Conservation (phyloP, 1,140 invertebrate genomes). For the Propsilocerus akamusi region DNA sequence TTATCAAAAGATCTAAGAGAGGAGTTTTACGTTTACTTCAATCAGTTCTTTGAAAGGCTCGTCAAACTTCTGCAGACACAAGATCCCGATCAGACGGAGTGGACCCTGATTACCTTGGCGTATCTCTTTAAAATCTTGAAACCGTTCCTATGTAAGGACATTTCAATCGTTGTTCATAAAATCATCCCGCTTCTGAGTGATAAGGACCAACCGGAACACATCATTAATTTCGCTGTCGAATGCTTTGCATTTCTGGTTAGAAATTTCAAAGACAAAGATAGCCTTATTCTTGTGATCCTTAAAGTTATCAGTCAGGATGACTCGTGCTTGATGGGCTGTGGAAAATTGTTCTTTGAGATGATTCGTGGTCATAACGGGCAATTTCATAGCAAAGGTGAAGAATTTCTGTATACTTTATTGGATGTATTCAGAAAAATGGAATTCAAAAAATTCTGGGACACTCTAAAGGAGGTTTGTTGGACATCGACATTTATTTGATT, state of each 20-base stretch:
- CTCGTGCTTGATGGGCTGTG: conserved; percentile 51
- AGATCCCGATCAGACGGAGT: conserved; percentile 65
- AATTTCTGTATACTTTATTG: conserved; percentile 40
- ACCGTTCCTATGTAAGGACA: conserved; percentile 60
- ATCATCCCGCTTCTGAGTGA: conserved; percentile 57
- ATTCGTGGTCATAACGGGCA: conserved; percentile 58
- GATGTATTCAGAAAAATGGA: conserved; percentile 28
- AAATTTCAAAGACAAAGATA: conserved; percentile 63
- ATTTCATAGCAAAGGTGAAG: conserved; percentile 59
- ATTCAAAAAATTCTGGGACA: not conserved
- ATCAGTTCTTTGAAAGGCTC: conserved; percentile 42
- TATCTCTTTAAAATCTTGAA: conserved; percentile 80
- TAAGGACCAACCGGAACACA: conserved; percentile 47
- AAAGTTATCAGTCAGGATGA: conserved; percentile 40
- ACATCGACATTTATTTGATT: not conserved
- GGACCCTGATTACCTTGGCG: conserved; percentile 62
- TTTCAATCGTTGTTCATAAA: conserved; percentile 49
- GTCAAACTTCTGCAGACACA: conserved; percentile 55
- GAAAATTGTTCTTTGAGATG: conserved; percentile 70
- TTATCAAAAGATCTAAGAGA: conserved; percentile 66
- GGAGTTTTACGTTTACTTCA: conserved; percentile 73
- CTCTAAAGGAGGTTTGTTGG: not conserved
- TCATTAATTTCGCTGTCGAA: conserved; percentile 86
- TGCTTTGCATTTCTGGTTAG: conserved; percentile 82
- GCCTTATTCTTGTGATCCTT: conserved; percentile 52